A percentile compares a stretch with the other conserved stretches of the same genome.
phyloP scores from a whole-genome alignment of 2,797 vertebrate genomes.

The Tarsius wallacei region DNA sequence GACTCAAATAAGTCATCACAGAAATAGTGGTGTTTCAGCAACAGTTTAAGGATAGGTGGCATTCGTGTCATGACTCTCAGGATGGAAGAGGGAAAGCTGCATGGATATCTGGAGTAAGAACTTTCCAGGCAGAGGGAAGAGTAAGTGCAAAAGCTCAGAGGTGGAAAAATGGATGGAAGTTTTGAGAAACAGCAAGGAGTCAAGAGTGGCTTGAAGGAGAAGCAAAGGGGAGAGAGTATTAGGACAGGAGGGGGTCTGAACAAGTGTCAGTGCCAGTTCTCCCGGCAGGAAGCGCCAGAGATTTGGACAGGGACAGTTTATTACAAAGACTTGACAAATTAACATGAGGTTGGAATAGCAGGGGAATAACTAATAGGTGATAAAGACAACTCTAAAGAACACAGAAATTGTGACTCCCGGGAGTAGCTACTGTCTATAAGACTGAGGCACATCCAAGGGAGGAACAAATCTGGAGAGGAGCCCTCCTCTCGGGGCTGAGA shows the following conservation, averaged over 20 bases:
- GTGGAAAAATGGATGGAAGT: background rate
- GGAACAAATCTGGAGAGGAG: background rate
- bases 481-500: background rate
- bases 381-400: background rate
- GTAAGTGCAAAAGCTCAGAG: background rate
- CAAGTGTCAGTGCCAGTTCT: background rate
- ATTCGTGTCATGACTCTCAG: background rate
- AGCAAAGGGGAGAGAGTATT: background rate
- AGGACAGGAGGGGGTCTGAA: background rate
- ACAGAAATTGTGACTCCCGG: background rate
- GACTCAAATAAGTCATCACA: no score
- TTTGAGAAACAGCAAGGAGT: background rate
- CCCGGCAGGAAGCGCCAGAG: background rate
- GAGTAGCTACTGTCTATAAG: background rate
- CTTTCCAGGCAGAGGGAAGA: background rate
- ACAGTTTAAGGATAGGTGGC: background rate
- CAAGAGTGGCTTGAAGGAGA: background rate
- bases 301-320: background rate
- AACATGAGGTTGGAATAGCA: background rate
- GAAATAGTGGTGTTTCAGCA: background rate
- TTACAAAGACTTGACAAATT: background rate
- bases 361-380: background rate
- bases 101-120: background rate
- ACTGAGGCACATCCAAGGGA: background rate
- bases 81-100: background rate